Evolutionary conservation across 2,113 vertebrate species (phyloP), one percentile per base, ranked within the genome.

Genomic region (Gymnogyps californianus): DNA sequence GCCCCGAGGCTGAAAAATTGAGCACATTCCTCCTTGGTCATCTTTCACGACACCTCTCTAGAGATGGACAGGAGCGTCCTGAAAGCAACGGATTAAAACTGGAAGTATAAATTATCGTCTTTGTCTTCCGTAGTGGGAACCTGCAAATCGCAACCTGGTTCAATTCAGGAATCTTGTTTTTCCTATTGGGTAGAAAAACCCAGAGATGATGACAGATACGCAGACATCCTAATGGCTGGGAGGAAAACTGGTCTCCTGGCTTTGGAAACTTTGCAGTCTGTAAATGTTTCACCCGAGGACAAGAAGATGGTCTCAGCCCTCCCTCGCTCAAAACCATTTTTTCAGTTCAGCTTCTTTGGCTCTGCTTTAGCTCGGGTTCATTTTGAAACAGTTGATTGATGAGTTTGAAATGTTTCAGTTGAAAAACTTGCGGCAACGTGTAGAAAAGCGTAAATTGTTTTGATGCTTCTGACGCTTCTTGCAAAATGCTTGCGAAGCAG

Each of bases 391-490:
- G 32, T 16, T 31, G 26, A 67, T 25, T 59, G 31, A 26, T 58
- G 36, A 40, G 40, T 36, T 61, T 80, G 72, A 67, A 69, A 44
- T 1, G 1, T 34, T 80, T 49, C 75, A 7, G 28, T 5, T 70
- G 62, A 76, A 57, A 74, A 89, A 31, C 61, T 59, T 51, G 61
- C 0, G 2, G 80, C 1, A 3, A 29, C 2, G 2, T 1, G 11
- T 28, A 55, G 47, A 38, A 74, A 79, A 57, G 21, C 5, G 11
- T 11, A 25, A 62, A 51, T 44, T 21, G 32, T 25, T 79, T 25
- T 47, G n/a, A 36, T 17, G 66, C 38, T 70, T 58, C 57, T 57
- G 42, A 57, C 3, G 3, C 25, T 16, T 36, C 55, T 66, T 47
- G 44, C 20, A 59, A 52, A 36, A 54, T 2, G 38, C 26, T 83